Base-by-base conservation (phyloP, 2,113 vertebrate species). In the Corydoras sp. region DNA sequence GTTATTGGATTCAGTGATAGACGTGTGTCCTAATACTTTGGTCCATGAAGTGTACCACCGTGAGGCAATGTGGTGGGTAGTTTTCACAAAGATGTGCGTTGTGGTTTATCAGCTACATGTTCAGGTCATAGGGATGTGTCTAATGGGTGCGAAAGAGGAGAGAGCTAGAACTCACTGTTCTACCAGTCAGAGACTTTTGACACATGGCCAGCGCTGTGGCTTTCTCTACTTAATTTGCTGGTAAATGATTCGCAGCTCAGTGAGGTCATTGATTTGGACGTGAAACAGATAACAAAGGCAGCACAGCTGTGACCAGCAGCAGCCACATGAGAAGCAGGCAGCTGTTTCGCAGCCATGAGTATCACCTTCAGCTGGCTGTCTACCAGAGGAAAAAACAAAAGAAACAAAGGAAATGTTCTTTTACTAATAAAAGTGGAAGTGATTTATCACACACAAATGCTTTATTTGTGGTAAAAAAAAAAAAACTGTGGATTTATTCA, bases 121-220 rank as follows among this genome's bases (percentile, higher is more conserved):
- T 43, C 35, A 24, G 18, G 18, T 24, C 18, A 24, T 24, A 24
- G 18, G 18, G 18, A 24, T 24, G 18, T 24, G 18, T 24, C 18
- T 24, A 24, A 24, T 24, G 2, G 18, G 18, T 24, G 18, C 2
- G 18, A 24, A 24, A 2, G 18, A 24, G 18, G 18, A 24, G 18
- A 24, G 18, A 43, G 35, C 35, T 51, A 10, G 2, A 63, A 49
- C 15, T 18, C 31, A 43, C 77, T 63, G 58, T 10, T 73, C 58
- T 48, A 43, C 7, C 54, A 76, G 70, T 74, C 69, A 70, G 71
- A 24, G 48, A 31, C 29, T 60, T 61, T 49, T 54, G 74, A 76
- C 68, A 58, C 32, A 64, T 60, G 56, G 79, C 9, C 24, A 18
- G 10, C 6, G 10, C 10, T 50, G 6, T 71, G 48, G 59, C 13